These are phyloP conservation scores for Trachymyrmex cornetzi DNA, from an alignment of 1,140 invertebrate genomes.

Conservation along the genomic window DNA sequence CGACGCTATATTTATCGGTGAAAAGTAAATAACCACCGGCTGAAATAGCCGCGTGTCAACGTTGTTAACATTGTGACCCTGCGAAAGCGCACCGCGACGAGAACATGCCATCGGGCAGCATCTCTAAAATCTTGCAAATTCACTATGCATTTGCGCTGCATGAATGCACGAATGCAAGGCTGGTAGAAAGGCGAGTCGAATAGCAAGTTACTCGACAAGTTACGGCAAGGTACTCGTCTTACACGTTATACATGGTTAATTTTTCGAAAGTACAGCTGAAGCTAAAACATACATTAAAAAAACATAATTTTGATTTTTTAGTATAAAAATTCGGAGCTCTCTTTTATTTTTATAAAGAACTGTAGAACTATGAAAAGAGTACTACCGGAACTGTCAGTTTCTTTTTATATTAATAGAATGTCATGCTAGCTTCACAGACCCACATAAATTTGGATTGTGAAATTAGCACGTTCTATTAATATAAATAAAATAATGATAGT, in stretches of 20 bases:
- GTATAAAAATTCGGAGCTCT: no score
- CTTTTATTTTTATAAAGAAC: no score
- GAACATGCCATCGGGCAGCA: slow-evolving; percentile 8
- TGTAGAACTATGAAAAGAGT: no score
- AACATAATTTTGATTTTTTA: no score
- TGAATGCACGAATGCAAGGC: slow-evolving; percentile 16
- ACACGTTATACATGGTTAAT: background rate
- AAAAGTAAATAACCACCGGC: slow-evolving; percentile 43
- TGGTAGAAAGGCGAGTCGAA: background rate
- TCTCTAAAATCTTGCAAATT: slow-evolving; percentile 20
- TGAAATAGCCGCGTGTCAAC: slow-evolving; percentile 49
- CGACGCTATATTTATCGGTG: slow-evolving; percentile 53
- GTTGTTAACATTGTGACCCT: slow-evolving; percentile 43
- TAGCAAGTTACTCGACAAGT: background rate
- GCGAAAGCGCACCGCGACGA: background rate
- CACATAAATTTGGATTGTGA: no score
- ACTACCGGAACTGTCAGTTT: no score
- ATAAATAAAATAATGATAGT: no score
- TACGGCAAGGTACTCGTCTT: background rate
- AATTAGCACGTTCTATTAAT: no score
- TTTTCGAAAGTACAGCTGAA: background rate
- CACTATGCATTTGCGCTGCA: slow-evolving; percentile 35
- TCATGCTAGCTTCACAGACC: no score
- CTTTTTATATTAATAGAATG: no score
- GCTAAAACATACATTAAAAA: no score